Conservation (phyloP, 2,113 vertebrate genomes). For the Pterocles orientalis region DNA sequence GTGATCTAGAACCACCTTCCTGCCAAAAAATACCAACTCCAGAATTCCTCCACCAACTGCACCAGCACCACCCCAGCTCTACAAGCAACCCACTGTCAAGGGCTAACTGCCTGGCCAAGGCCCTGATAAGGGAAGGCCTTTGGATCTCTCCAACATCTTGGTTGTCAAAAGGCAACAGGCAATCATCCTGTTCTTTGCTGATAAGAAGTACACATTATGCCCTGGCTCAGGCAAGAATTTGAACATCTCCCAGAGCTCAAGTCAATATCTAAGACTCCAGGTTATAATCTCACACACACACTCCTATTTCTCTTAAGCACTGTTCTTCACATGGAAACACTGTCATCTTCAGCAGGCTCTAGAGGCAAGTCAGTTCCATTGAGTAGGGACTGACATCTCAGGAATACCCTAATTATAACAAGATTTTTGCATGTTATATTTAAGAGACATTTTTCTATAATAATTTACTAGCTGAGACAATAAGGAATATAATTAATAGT, state of each 20-base stretch:
- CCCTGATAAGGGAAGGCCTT: too few relatives aligned
- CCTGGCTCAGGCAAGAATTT: conserved; percentile 5
- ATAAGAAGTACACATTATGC: background rate
- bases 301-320: background rate
- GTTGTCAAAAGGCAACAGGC: too few relatives aligned
- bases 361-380: background rate
- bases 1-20: too few relatives aligned
- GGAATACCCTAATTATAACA: conserved; percentile 28
- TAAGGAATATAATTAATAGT: conserved; percentile 52
- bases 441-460: conserved; percentile 35
- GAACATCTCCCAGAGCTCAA: conserved; percentile 32
- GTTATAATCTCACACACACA: background rate
- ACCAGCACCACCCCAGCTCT: too few relatives aligned
- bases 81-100: too few relatives aligned
- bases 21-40: too few relatives aligned
- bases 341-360: conserved; percentile 9
- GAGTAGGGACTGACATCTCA: conserved; percentile 1
- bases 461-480: conserved; percentile 29
- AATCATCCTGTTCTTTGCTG: too few relatives aligned
- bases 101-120: too few relatives aligned
- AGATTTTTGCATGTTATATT: conserved; percentile 29
- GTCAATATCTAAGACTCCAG: conserved; percentile 1
- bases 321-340: background rate
- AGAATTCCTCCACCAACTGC: too few relatives aligned
- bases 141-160: too few relatives aligned